phyloP scores from a whole-genome alignment of 2,797 vertebrate genomes.

The Sibirionetta formosa region DNA sequence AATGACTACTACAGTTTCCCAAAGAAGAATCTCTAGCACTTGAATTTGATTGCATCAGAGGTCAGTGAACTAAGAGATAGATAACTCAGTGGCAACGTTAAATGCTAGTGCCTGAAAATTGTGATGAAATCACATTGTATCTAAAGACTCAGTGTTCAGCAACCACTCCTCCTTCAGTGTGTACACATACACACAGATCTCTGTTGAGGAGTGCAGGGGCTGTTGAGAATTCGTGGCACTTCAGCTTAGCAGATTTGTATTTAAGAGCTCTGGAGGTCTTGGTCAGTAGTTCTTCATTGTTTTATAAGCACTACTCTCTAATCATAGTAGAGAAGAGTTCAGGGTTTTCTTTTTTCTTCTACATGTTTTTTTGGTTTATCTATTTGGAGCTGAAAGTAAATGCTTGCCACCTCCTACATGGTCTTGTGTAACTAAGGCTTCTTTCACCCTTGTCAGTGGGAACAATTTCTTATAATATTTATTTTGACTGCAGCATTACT shows the following conservation, averaged over 20 bases:
- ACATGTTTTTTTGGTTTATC: background rate
- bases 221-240: background rate
- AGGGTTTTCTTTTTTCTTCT: background rate
- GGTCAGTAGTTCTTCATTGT: background rate
- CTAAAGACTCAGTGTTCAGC: background rate
- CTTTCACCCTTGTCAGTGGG: background rate
- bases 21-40: background rate
- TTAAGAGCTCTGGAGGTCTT: background rate
- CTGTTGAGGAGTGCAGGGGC: background rate
- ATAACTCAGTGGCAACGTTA: fast-evolving
- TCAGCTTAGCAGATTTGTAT: fast-evolving
- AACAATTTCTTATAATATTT: background rate
- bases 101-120: background rate
- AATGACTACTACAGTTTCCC: background rate
- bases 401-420: background rate
- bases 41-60: background rate
- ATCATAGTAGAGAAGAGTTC: background rate
- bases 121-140: background rate
- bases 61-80: background rate
- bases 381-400: background rate
- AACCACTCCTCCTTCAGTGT: background rate
- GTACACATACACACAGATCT: fast-evolving
- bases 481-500: background rate
- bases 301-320: background rate
- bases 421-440: background rate